These are phyloP conservation scores for Dysdera silvatica DNA, from an alignment of 1,140 invertebrate species.

Conservation along the genomic window DNA sequence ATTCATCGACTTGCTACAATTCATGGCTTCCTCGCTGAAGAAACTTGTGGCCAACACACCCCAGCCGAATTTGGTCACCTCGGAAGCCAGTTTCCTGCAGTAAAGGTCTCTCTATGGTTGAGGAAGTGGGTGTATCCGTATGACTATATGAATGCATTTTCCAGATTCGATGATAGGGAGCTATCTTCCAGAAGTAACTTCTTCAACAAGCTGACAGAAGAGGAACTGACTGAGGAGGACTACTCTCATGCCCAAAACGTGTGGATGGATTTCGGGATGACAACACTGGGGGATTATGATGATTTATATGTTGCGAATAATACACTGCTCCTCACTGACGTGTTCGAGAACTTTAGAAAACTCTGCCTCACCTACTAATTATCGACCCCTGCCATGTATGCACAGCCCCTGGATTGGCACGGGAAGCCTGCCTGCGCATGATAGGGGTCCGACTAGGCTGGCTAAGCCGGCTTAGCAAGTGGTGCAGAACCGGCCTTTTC, in stretches of 20 bases:
- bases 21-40: not conserved
- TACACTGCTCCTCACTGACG: not conserved
- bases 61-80: not conserved
- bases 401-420: no score
- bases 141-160: not conserved
- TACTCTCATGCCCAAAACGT: not conserved
- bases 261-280: not conserved
- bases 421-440: no score
- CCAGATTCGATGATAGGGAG: not conserved
- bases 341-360: slow-evolving; percentile 1
- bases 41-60: not conserved
- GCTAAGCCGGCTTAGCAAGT: no score
- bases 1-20: not conserved
- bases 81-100: not conserved
- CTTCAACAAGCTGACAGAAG: not conserved
- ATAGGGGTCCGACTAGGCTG: no score
- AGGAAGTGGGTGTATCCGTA: no score
- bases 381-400: no score
- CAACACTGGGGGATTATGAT: not conserved
- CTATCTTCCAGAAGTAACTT: not conserved
- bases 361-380: no score
- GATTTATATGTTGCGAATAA: not conserved
- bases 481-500: no score
- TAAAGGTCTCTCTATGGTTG: no score
- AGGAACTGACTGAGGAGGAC: not conserved